Percentiles rank a stretch among this genome's conserved stretches.
Evolutionary conservation across 2,888 invertebrate species (phyloP).

Genomic region (Cotesia congregata): DNA sequence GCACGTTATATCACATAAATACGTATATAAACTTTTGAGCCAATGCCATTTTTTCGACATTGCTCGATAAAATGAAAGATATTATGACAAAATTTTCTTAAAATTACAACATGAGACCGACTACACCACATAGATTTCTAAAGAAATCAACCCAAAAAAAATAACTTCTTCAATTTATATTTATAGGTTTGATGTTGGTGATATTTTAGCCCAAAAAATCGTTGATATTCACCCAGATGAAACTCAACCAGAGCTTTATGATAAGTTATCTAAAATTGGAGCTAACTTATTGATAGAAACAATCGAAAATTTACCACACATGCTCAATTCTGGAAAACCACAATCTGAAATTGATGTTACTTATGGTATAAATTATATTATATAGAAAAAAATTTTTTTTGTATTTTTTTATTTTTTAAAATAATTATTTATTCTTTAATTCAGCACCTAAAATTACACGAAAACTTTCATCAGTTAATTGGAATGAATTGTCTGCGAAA

Average conservation of each 20-base stretch:
- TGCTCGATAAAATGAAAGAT: too few relatives aligned
- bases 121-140: too few relatives aligned
- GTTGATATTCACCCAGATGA: constrained; percentile 74
- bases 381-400: constrained; percentile 21
- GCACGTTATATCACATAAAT: too few relatives aligned
- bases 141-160: too few relatives aligned
- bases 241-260: constrained; percentile 77
- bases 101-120: too few relatives aligned
- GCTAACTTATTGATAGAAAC: constrained; percentile 78
- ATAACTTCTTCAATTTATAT: constrained; percentile 32
- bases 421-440: constrained; percentile 67
- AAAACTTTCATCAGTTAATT: constrained; percentile 76
- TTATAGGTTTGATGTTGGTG: constrained; percentile 82
- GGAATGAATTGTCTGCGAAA: constrained; percentile 76
- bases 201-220: constrained; percentile 75
- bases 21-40: too few relatives aligned
- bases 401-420: constrained; percentile 21
- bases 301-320: constrained; percentile 74
- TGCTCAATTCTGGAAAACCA: constrained; percentile 73
- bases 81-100: too few relatives aligned
- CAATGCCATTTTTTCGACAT: too few relatives aligned
- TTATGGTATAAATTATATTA: constrained; percentile 75
- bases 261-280: constrained; percentile 78
- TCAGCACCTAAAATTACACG: constrained; percentile 81
- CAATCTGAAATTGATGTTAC: constrained; percentile 77